Evolutionary conservation across 1,140 invertebrate species (phyloP).

Genomic region (Cydia splendana): DNA sequence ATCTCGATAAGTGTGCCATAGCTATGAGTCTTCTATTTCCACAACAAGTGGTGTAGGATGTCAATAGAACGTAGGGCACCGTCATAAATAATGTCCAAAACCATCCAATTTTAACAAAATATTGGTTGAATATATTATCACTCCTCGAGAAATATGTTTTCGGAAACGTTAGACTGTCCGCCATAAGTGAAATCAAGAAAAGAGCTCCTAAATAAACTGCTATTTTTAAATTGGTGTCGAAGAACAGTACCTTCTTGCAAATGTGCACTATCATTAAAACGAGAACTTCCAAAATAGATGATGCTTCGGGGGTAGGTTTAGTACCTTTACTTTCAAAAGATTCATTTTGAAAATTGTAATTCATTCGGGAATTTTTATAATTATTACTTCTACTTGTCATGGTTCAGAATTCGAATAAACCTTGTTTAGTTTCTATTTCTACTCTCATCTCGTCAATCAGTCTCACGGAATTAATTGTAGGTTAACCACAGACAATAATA

Average conservation of each 20-base stretch:
- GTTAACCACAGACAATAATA: not conserved
- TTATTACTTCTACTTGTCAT: conserved; percentile 64
- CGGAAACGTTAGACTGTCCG: conserved; percentile 90
- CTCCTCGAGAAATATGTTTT: conserved; percentile 93
- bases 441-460: not conserved
- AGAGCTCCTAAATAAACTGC: conserved; percentile 90
- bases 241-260: conserved; percentile 92
- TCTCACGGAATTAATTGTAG: not conserved
- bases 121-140: conserved; percentile 93
- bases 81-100: conserved; percentile 92
- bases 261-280: conserved; percentile 91
- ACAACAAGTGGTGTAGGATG: conserved; percentile 91
- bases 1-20: conserved; percentile 88
- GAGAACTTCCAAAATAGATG: conserved; percentile 89
- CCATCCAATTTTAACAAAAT: conserved; percentile 98
- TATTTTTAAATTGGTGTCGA: conserved; percentile 92
- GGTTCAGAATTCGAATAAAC: conserved; percentile 38
- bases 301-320: conserved; percentile 89
- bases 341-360: conserved; percentile 74
- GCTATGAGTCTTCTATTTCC: conserved; percentile 86
- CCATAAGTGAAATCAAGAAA: conserved; percentile 91
- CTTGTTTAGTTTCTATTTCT: not conserved
- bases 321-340: conserved; percentile 80
- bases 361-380: conserved; percentile 70
- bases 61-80: conserved; percentile 89